Base-by-base conservation (phyloP, 2,113 vertebrate species). In the Mormyrus iriodes region DNA sequence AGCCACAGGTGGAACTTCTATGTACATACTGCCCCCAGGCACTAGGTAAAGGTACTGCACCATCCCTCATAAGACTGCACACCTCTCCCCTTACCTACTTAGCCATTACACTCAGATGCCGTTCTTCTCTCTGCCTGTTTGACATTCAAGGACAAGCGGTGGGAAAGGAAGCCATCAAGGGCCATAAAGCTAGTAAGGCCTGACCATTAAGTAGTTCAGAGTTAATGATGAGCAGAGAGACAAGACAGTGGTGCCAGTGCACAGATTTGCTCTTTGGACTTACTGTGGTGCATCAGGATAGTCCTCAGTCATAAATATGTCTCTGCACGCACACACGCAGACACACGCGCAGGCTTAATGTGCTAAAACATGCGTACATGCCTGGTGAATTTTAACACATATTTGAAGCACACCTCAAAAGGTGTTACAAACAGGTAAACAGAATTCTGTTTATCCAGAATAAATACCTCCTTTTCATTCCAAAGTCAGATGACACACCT, bases 251-350 rank as follows among this genome's bases (percentile, higher is more conserved):
- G 88, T 91, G 89, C 51, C 79, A 86, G 73, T 69, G 48, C 73
- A 44, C n/a, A 19, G 53, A 1, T 39, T 35, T 83, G 89, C 95
- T 95, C 95, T 95, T 96, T 94, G 94, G 94, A 96, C 95, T 90
- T 91, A 2, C 12, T 55, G 88, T 69, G 89, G 93, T 91, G 93
- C 94, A 94, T 93, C 91, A 91, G 93, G 91, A 94, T 95, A 94
- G 95, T 95, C 93, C 92, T 91, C 91, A 65, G 88, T 93, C 94
- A 93, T 96, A 96, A 96, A 96, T 92, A 95, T 93, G 91, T 88
- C 42, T 90, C 93, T 91, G 35, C 24, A 76, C 48, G 6, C 27
- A 52, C 46, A 39, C 27, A 76, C 27, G 19, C 39, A 89, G 12
- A 89, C 53, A 90, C 84, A 90, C 42, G 31, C 49, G 73, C 91